Base-by-base conservation (phyloP, 2,888 invertebrate genomes). In the Phortica okadai region DNA sequence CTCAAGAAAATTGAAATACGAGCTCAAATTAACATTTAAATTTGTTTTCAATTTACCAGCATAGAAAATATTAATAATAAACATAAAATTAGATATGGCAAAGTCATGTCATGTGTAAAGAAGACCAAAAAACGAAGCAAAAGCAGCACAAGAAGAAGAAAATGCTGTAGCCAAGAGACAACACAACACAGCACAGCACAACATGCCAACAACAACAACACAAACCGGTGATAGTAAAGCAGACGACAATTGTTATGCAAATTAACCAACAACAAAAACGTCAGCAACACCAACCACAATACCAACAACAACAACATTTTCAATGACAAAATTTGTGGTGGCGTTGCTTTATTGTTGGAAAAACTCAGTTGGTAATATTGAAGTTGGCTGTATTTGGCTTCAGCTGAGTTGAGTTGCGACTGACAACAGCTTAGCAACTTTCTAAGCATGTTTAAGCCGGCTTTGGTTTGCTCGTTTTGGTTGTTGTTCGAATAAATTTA, bases 11-110 rank as follows among this genome's bases (percentile, higher is more conserved):
- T 86, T 84, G 82, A 83, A 81, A 79, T 81, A 79, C 78, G 80
- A 80, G 79, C 81, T 77, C 79, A 72, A 81, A 86, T 87, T 86
- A 86, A 84, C 84, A 87, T 86, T 86, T 87, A 87, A 86, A 86
- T 87, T 86, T 87, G 86, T 85, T 86, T 86, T 86, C 87, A 86
- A 87, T 86, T 87, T 85, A 73, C 58, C 42, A 41, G 41, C 41
- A 25, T 45, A 54, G 58, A 56, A 56, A 72, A 72, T 56, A 72
- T 58, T 72, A 58, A 72, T 56, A 72, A 54, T 54, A 58, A 33
- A 33, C n/a, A 54, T 56, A 72, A 72, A 72, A 58, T 72, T 56
- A 56, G 54, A 41, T 41, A 58, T 41, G 42, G n/a, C 42, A 21
- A 41, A 33, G 54, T 7, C 58, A 11, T 59, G 59, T 21, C 73